phyloP scores from a whole-genome alignment of 2,888 invertebrate species.

The Coelogynopora nodosa region DNA sequence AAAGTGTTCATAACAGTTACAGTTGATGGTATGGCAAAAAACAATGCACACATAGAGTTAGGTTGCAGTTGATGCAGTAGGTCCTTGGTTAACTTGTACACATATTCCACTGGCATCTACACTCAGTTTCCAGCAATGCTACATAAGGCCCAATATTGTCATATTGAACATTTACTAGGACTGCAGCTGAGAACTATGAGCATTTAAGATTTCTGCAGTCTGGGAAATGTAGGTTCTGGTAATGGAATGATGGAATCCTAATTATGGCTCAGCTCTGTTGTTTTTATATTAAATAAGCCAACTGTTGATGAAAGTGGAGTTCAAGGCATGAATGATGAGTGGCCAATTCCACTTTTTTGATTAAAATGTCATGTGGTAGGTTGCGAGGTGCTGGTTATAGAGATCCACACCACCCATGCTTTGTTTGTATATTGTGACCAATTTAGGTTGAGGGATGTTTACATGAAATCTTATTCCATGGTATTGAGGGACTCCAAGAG shows the following conservation, averaged over 20 bases:
- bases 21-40: background rate
- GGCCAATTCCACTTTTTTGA: no score
- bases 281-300: background rate
- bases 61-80: background rate
- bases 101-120: background rate
- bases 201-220: background rate
- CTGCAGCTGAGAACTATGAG: no score
- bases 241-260: background rate
- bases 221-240: no score
- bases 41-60: no score
- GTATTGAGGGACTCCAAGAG: no score
- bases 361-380: background rate
- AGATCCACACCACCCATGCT: background rate
- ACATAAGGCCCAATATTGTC: no score
- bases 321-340: background rate
- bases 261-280: background rate
- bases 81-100: background rate
- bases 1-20: no score
- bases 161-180: no score
- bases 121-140: no score
- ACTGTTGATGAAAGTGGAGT: conserved; percentile 7
- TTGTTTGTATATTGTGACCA: background rate
- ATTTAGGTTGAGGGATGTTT: background rate
- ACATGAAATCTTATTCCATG: no score
- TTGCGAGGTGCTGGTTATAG: background rate